Conservation (phyloP, 2,113 vertebrate species). For the Gallinago undulata region DNA sequence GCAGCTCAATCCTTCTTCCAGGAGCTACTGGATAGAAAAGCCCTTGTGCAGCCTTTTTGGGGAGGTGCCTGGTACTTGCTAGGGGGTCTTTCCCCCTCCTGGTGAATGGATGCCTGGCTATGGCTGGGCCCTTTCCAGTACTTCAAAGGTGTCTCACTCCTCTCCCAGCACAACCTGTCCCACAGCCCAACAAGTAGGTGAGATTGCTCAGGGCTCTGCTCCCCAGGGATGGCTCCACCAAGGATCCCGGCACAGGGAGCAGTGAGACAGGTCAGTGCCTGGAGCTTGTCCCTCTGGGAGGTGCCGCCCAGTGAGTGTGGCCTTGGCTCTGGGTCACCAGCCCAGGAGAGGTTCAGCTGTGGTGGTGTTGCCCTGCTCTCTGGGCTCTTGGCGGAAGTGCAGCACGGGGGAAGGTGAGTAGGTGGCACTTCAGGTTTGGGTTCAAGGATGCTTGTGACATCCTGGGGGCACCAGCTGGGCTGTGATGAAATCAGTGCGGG, state of each 20-base stretch:
- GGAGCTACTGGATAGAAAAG: neutral
- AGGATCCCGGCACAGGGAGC: accelerated
- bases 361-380: neutral
- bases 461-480: neutral
- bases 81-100: neutral
- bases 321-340: neutral
- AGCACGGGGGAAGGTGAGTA: accelerated
- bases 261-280: neutral
- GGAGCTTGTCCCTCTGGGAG: neutral
- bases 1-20: neutral
- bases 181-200: neutral
- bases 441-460: neutral
- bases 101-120: neutral
- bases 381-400: accelerated
- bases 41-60: neutral
- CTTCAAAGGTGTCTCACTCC: neutral
- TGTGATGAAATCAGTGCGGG: neutral
- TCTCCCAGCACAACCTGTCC: neutral
- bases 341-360: neutral
- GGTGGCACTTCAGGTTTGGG: neutral
- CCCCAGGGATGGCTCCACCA: neutral
- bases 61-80: neutral
- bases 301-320: neutral
- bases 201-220: neutral
- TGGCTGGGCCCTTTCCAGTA: accelerated